Percentiles rank a stretch among this genome's conserved stretches.
phyloP scores from a whole-genome alignment of 2,888 invertebrate species.

The Nymphalis urticae region DNA sequence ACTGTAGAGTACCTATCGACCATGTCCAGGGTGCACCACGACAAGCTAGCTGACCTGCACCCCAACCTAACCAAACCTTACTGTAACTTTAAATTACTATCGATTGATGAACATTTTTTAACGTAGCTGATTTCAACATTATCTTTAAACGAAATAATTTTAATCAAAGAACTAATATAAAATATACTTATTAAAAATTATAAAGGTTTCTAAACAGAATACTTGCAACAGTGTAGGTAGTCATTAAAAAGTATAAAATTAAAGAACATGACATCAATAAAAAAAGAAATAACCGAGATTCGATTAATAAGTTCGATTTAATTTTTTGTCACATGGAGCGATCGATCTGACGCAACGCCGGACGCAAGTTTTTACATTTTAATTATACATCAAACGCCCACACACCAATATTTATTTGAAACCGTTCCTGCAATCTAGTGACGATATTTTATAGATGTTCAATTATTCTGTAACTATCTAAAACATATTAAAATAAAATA shows the following conservation, averaged over 20 bases:
- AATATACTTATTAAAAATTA: background rate
- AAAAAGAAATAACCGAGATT: conserved; percentile 16
- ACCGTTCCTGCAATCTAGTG: conserved; percentile 17
- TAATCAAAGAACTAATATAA: no score
- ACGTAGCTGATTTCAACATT: no score
- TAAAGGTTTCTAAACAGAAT: background rate
- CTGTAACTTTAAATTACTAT: no score
- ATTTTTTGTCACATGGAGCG: conserved; percentile 29
- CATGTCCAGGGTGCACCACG: no score
- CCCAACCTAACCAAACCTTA: no score
- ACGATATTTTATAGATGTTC: conserved; percentile 14
- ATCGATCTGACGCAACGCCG: conserved; percentile 32
- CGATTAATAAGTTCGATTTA: conserved; percentile 25
- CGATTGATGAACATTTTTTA: no score
- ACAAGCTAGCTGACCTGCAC: no score
- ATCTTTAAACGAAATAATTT: no score
- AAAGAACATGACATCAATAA: conserved; percentile 5
- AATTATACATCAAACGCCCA: conserved; percentile 33
- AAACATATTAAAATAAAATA: background rate
- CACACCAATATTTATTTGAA: conserved; percentile 23
- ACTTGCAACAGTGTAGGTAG: background rate
- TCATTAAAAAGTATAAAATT: conserved; percentile 1
- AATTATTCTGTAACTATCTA: conserved; percentile 5
- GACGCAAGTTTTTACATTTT: conserved; percentile 28
- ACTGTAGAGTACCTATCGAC: no score